Evolutionary conservation across 2,113 vertebrate species (phyloP).

Genomic region (Micronycteris hirsuta): DNA sequence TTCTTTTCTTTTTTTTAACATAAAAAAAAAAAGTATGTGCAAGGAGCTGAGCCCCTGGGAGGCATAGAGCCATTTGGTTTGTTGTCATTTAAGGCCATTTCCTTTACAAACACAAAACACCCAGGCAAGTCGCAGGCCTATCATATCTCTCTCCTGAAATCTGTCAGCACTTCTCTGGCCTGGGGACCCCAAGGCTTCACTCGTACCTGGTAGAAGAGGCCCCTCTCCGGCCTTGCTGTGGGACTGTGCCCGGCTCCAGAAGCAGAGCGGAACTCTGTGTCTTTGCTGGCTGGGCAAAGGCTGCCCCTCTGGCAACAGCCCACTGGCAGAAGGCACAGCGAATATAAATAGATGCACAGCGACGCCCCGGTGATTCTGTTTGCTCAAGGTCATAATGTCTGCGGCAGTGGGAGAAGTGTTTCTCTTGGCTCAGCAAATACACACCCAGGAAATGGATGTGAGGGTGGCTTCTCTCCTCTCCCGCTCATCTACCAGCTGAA

Average conservation of each 20-base stretch:
- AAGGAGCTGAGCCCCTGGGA: neutral
- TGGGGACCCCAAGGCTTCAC: neutral
- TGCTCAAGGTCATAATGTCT: neutral
- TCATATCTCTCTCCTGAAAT: neutral
- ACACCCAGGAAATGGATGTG: neutral
- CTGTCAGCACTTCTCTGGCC: neutral
- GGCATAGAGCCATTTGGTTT: neutral
- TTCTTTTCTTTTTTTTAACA: neutral
- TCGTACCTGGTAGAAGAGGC: neutral
- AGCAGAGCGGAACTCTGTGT: neutral
- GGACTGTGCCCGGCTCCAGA: neutral
- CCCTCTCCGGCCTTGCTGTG: neutral
- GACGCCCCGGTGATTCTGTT: neutral
- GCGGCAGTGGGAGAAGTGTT: neutral
- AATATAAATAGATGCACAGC: neutral
- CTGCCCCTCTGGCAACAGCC: too few species aligned
- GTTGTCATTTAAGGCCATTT: conserved; percentile 19
- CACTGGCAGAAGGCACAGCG: neutral
- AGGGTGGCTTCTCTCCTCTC: neutral
- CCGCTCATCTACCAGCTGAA: neutral
- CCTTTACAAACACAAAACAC: conserved; percentile 31
- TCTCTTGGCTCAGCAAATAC: neutral
- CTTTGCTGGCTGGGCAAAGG: neutral
- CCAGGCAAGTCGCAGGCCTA: neutral
- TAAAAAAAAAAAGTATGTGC: neutral